Conservation (phyloP, 2,888 invertebrate genomes). For the Tenodera sinensis region DNA sequence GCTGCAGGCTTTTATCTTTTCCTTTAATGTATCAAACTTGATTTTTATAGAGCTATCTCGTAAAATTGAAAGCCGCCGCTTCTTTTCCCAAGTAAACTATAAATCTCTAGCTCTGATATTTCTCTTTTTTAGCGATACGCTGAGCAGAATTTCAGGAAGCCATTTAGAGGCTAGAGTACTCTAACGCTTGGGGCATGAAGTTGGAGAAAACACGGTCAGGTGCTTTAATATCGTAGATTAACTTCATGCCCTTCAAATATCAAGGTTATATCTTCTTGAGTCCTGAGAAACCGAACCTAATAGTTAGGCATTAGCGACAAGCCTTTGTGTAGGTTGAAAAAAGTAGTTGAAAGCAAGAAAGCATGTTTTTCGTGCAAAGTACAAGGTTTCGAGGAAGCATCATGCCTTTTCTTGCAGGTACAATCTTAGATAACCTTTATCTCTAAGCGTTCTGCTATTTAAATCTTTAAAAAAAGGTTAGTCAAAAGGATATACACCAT, state of each 20-base stretch:
- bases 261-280: not conserved
- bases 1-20: not conserved
- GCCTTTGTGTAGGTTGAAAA: not conserved
- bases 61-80: not conserved
- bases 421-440: not conserved
- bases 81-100: not conserved
- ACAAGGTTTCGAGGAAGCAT: not conserved
- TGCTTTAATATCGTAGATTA: not conserved
- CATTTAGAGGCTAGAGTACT: not conserved
- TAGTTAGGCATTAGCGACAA: not conserved
- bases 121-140: not conserved
- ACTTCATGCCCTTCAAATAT: not conserved
- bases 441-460: not conserved
- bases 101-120: not conserved
- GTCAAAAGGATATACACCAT: too few relatives aligned
- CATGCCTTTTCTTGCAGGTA: not conserved
- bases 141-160: not conserved
- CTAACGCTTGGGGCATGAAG: not conserved
- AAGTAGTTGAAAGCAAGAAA: not conserved
- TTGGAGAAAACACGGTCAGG: not conserved
- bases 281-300: not conserved
- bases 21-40: too few relatives aligned
- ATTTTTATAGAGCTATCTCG: not conserved
- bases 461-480: not conserved
- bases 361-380: not conserved